A percentile compares a stretch with the other conserved stretches of the same genome.
phyloP scores from a whole-genome alignment of 2,113 vertebrate species.

The Neodon shergylaensis region DNA sequence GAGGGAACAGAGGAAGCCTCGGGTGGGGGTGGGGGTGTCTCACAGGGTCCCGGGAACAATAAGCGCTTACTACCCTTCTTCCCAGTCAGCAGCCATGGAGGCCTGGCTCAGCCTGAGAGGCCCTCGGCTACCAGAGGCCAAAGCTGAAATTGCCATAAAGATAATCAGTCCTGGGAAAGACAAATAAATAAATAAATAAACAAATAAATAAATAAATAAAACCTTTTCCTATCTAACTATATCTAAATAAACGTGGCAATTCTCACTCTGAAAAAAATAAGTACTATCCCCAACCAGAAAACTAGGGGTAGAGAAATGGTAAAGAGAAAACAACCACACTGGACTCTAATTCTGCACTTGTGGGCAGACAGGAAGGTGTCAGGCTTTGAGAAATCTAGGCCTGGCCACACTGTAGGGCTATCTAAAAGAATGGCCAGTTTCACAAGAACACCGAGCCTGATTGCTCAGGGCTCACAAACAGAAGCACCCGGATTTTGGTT shows the following conservation, averaged over 20 bases:
- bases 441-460: neutral
- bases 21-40: slow-evolving; percentile 1
- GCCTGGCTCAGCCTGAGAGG: neutral
- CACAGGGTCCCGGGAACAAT: slow-evolving; percentile 53
- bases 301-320: neutral
- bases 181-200: neutral
- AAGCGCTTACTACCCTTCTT: neutral
- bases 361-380: neutral
- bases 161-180: neutral
- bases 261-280: neutral
- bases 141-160: neutral
- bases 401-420: neutral
- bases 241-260: neutral
- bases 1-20: slow-evolving; percentile 33
- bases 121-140: neutral
- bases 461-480: neutral
- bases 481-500: neutral
- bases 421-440: neutral
- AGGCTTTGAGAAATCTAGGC: slow-evolving; percentile 4
- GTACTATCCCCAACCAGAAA: neutral
- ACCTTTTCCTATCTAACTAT: neutral
- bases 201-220: too few species aligned
- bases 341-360: neutral
- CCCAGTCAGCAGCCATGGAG: neutral
- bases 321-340: neutral